These are phyloP conservation scores for Tauraco erythrolophus DNA, from an alignment of 2,113 vertebrate species.

Conservation along the genomic window DNA sequence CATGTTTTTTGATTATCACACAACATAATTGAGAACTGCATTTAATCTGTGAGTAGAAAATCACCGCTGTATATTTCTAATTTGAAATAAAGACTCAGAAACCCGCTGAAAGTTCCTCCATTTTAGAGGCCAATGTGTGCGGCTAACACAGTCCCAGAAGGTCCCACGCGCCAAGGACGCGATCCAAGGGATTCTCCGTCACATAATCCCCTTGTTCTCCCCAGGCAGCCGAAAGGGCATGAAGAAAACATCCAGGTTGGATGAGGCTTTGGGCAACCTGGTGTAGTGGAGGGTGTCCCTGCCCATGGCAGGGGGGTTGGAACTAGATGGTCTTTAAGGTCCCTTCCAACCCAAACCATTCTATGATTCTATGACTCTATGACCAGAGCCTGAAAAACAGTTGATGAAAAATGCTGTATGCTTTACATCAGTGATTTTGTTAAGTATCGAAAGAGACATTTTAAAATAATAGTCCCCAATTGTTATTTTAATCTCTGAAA, in stretches of 20 bases:
- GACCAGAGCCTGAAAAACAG: not conserved
- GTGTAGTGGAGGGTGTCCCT: no score
- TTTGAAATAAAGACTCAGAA: not conserved
- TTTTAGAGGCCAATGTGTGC: not conserved
- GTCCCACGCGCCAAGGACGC: not conserved
- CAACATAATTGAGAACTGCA: conserved; percentile 28
- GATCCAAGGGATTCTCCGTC: not conserved
- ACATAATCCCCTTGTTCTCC: not conserved
- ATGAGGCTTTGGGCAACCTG: no score
- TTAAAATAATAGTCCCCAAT: not conserved
- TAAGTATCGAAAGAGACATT: not conserved
- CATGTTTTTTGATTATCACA: not conserved
- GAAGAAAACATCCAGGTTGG: not conserved
- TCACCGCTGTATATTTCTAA: not conserved
- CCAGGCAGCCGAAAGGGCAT: not conserved
- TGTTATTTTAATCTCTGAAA: not conserved
- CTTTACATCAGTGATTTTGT: not conserved
- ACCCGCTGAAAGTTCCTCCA: not conserved
- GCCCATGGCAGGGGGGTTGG: no score
- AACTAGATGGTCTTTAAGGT: no score
- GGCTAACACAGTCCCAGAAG: not conserved
- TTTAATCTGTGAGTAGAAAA: conserved; percentile 4
- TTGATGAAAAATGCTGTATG: not conserved
- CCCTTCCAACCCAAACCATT: no score
- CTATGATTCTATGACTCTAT: no score